Conservation (phyloP, 2,797 vertebrate genomes). For the Enteromius radiatus region DNA sequence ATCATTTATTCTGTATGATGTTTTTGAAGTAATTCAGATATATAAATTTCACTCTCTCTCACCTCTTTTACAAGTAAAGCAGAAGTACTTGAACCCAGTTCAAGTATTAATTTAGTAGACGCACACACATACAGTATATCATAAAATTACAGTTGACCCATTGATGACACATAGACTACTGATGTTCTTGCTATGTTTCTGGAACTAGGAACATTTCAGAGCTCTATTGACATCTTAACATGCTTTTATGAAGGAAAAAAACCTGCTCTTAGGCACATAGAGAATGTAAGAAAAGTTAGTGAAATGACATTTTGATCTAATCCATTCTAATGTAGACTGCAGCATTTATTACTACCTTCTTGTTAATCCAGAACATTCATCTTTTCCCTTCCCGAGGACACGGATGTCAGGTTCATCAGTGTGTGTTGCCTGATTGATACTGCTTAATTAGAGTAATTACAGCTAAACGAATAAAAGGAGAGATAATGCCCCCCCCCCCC, state of each 20-base stretch:
- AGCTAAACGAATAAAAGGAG: slow-evolving; percentile 43
- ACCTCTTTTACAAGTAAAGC: background rate
- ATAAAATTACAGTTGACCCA: too few relatives aligned
- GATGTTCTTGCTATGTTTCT: too few relatives aligned
- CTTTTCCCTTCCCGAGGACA: slow-evolving; percentile 29
- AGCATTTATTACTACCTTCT: background rate
- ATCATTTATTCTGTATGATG: background rate
- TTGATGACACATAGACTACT: too few relatives aligned
- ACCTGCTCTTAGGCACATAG: background rate
- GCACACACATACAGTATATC: too few relatives aligned
- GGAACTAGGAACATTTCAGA: too few relatives aligned
- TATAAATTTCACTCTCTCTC: background rate
- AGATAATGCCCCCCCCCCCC: background rate
- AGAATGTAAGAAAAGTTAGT: background rate
- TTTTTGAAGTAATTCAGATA: background rate
- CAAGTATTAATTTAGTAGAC: background rate
- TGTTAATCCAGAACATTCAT: slow-evolving; percentile 28
- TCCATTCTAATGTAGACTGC: background rate
- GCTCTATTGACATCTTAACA: background rate
- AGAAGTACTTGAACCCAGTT: background rate
- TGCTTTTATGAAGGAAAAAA: background rate
- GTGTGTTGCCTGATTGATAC: slow-evolving; percentile 43
- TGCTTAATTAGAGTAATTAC: slow-evolving; percentile 58
- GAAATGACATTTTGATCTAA: background rate
- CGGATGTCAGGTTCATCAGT: slow-evolving; percentile 43